Conservation (phyloP, 2,888 invertebrate species). For the Metallyticus violacea region DNA sequence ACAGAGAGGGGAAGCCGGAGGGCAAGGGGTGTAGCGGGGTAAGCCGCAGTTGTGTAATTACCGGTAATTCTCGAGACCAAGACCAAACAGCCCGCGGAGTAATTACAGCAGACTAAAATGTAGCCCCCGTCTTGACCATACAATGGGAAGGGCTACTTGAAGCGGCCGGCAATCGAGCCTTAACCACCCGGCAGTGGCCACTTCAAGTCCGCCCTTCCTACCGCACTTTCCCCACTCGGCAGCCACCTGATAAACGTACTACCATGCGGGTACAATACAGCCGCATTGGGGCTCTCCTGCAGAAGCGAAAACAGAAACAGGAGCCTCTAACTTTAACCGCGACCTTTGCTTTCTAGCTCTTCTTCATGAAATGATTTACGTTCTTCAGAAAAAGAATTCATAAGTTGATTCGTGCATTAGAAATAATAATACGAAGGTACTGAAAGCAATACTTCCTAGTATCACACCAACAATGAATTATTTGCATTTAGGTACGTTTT, state of each 20-base stretch:
- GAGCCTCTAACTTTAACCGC: too few species aligned
- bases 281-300: neutral
- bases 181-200: neutral
- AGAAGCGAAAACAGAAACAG: neutral
- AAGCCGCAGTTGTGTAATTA: neutral
- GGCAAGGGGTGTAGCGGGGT: too few species aligned
- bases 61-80: constrained; percentile 7
- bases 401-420: too few species aligned
- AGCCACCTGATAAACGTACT: constrained; percentile 5
- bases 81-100: neutral
- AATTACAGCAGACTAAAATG: constrained; percentile 3
- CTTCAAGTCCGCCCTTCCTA: neutral
- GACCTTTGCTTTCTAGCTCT: neutral
- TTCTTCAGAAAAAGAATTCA: too few species aligned
- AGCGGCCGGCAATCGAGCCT: constrained; percentile 1
- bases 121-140: constrained; percentile 12
- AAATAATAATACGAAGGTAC: too few species aligned
- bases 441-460: too few species aligned
- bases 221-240: neutral
- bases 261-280: neutral
- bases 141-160: constrained; percentile 11
- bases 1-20: neutral
- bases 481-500: too few species aligned
- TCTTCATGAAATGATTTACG: neutral
- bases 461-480: too few species aligned